Conservation (phyloP, 1,140 invertebrate species). For the Drosophila serrata region DNA sequence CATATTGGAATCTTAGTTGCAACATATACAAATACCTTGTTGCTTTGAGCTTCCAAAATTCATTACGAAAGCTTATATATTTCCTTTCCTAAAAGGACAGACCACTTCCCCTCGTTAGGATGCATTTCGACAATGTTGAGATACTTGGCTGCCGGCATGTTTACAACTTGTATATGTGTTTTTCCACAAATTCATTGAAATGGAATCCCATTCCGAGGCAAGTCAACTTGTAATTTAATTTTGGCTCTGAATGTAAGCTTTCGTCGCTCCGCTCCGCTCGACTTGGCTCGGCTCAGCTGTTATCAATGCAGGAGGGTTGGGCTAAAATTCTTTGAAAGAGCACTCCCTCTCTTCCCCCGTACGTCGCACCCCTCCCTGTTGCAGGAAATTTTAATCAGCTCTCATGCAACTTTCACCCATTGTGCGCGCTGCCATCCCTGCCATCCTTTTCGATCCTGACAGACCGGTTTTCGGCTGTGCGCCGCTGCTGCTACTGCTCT, state of each 20-base stretch:
- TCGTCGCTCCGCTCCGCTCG: conserved; percentile 22
- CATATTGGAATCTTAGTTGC: neutral
- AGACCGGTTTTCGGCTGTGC: conserved; percentile 18
- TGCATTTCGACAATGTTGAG: conserved; percentile 30
- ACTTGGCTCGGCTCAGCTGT: conserved; percentile 18
- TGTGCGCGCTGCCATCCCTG: conserved; percentile 43
- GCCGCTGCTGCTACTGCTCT: conserved; percentile 26
- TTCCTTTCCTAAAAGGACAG: neutral
- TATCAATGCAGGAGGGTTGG: conserved; percentile 17
- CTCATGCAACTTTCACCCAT: conserved; percentile 46
- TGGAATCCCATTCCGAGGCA: conserved; percentile 41
- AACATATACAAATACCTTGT: neutral
- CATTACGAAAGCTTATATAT: neutral
- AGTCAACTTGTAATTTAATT: conserved; percentile 52
- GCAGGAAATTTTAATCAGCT: conserved; percentile 59
- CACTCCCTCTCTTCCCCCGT: too few species aligned
- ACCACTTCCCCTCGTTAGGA: neutral
- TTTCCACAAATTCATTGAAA: conserved; percentile 36
- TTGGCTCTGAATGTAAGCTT: conserved; percentile 36
- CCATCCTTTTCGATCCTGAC: conserved; percentile 20
- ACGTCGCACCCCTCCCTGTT: neutral
- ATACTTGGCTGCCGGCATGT: conserved; percentile 21
- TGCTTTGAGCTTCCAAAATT: neutral
- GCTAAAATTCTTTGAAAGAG: conserved; percentile 12
- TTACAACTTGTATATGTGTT: conserved; percentile 18